Evolutionary conservation across 2,797 vertebrate genomes (phyloP).

Genomic region (Galagoides demidoff): DNA sequence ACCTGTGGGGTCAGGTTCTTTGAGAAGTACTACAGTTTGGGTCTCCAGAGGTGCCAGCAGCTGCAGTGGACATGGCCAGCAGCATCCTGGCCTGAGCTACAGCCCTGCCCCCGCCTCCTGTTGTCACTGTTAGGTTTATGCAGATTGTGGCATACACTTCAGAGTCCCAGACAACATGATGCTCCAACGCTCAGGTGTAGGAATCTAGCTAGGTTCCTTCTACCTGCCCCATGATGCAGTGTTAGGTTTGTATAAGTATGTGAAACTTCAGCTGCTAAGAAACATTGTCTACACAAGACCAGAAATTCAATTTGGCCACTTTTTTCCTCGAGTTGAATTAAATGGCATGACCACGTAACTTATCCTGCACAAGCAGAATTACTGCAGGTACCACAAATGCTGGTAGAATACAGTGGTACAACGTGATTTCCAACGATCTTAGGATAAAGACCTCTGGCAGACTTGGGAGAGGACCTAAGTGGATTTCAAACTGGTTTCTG

Average conservation of each 20-base stretch:
- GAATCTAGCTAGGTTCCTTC: background rate
- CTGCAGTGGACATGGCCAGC: background rate
- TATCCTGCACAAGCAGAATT: accelerated
- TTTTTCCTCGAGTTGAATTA: no score
- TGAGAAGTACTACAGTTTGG: conserved; percentile 91
- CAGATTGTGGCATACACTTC: background rate
- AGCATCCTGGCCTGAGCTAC: conserved; percentile 86
- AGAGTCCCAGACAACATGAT: background rate
- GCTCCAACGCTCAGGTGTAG: accelerated
- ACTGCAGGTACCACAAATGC: accelerated
- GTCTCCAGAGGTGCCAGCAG: conserved; percentile 31
- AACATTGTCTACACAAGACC: background rate
- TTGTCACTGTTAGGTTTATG: accelerated
- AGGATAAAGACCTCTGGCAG: no score
- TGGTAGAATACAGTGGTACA: accelerated
- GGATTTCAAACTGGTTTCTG: background rate
- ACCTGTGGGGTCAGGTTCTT: conserved; percentile 92
- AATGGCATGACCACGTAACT: background rate
- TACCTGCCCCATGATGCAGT: accelerated
- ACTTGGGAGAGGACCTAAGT: background rate
- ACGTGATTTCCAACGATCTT: background rate
- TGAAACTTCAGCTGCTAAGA: background rate
- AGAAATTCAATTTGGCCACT: accelerated
- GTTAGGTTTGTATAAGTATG: accelerated
- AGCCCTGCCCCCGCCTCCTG: background rate